A percentile compares a stretch with the other conserved stretches of the same genome.
phyloP scores from a whole-genome alignment of 1,140 invertebrate species.

The Ganaspis sp. region DNA sequence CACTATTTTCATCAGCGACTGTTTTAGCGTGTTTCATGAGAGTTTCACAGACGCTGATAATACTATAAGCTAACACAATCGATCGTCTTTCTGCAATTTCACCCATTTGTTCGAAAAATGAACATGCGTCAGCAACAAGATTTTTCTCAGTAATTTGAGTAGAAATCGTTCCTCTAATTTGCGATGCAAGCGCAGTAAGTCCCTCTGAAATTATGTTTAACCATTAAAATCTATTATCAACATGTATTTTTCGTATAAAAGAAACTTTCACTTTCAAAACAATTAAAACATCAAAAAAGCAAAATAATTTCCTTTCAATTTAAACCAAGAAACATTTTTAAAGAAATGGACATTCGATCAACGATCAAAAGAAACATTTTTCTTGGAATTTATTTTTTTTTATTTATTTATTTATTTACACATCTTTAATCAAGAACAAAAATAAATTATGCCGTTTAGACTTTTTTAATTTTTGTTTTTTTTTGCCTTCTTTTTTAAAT shows the following conservation, averaged over 20 bases:
- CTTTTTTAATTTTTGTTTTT: no score
- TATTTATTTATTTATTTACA: no score
- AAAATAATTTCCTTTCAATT: no score
- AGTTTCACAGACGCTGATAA: constrained; percentile 67
- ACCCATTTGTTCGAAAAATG: constrained; percentile 68
- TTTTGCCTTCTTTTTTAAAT: no score
- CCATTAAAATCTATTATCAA: constrained; percentile 34
- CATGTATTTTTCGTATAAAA: constrained; percentile 34
- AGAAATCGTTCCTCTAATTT: constrained; percentile 53
- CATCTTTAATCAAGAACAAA: no score
- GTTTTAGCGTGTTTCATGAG: constrained; percentile 69
- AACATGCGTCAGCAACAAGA: constrained; percentile 68
- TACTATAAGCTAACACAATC: constrained; percentile 57
- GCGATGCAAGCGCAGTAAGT: constrained; percentile 62
- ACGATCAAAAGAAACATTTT: no score
- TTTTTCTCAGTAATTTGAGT: constrained; percentile 63
- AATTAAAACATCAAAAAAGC: no score
- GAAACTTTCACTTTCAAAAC: constrained; percentile 26
- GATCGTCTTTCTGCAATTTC: constrained; percentile 69
- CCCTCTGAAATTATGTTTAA: constrained; percentile 58
- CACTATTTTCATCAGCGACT: constrained; percentile 57
- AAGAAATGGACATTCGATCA: no score
- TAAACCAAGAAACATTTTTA: no score
- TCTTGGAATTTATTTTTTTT: no score
- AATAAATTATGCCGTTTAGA: no score